phyloP scores from a whole-genome alignment of 1,140 invertebrate species.

The Drosophila lini region DNA sequence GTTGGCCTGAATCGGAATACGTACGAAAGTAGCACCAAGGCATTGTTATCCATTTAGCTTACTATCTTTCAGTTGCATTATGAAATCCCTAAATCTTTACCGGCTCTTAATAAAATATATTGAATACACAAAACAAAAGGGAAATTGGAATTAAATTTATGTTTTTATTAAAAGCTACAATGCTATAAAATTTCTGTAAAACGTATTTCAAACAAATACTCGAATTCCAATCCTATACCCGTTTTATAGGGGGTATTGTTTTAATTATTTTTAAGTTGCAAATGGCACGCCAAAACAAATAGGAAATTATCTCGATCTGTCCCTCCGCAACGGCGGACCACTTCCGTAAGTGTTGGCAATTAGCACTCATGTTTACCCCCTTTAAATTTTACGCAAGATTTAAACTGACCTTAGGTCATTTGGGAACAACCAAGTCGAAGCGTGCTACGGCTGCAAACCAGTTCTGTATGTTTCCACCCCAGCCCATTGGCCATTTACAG shows the following conservation, averaged over 20 bases:
- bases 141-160: too few relatives aligned
- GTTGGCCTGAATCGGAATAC: slow-evolving; percentile 25
- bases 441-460: slow-evolving; percentile 40
- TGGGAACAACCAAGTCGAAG: slow-evolving; percentile 24
- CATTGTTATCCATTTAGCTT: slow-evolving; percentile 28
- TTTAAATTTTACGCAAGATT: slow-evolving; percentile 66
- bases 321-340: neutral
- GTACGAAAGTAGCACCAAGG: slow-evolving; percentile 5
- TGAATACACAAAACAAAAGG: neutral
- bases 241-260: neutral
- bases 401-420: slow-evolving; percentile 73
- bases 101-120: neutral
- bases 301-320: slow-evolving; percentile 4
- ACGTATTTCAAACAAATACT: too few relatives aligned
- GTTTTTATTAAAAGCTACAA: too few relatives aligned
- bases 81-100: neutral
- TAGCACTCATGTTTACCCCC: slow-evolving; percentile 18
- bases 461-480: slow-evolving; percentile 28
- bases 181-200: too few relatives aligned
- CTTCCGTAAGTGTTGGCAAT: slow-evolving; percentile 43
- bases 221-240: neutral
- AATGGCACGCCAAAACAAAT: neutral
- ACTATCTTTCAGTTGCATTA: neutral
- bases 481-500: neutral
- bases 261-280: too few relatives aligned